A percentile compares a stretch with the other conserved stretches of the same genome.
Evolutionary conservation across 2,888 invertebrate genomes (phyloP).

Genomic region (Chrysomela aeneicollis): DNA sequence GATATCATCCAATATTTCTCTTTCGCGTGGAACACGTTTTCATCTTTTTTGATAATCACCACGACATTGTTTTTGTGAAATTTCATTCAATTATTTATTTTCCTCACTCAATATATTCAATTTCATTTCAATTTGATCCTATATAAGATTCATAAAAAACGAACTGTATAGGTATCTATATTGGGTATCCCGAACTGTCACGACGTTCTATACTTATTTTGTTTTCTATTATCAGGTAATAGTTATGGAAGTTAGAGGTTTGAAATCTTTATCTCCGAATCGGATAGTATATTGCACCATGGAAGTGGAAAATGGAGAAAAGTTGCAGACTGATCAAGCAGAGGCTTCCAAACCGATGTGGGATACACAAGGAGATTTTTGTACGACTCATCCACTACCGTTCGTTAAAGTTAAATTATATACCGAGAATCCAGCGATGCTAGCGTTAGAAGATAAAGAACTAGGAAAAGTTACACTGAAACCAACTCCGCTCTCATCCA

Average conservation of each 20-base stretch:
- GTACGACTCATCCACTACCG: slow-evolving; percentile 96
- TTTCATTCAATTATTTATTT: too few relatives aligned
- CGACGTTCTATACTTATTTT: slow-evolving; percentile 30
- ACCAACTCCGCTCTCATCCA: slow-evolving; percentile 87
- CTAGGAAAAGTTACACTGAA: slow-evolving; percentile 90
- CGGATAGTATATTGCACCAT: slow-evolving; percentile 99
- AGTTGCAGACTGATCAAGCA: slow-evolving; percentile 98
- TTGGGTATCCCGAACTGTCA: slow-evolving; percentile 15
- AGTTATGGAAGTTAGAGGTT: slow-evolving; percentile 98
- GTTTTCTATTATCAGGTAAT: slow-evolving; percentile 74
- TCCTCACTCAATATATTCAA: too few relatives aligned
- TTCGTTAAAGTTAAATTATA: slow-evolving; percentile 97
- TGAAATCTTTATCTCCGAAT: slow-evolving; percentile 95
- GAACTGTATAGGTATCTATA: slow-evolving; percentile 18
- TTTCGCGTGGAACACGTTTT: too few relatives aligned
- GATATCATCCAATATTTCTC: too few relatives aligned
- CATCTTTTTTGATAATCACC: too few relatives aligned
- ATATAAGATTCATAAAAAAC: too few relatives aligned
- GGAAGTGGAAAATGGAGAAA: slow-evolving; percentile 99
- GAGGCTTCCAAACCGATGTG: slow-evolving; percentile 99
- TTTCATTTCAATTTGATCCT: too few relatives aligned
- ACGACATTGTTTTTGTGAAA: too few relatives aligned
- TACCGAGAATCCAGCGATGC: slow-evolving; percentile 96
- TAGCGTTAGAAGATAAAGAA: slow-evolving; percentile 99
- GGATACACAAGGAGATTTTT: slow-evolving; percentile 99